These are phyloP conservation scores for Ceratina japonica DNA, from an alignment of 1,140 invertebrate genomes.

Conservation along the genomic window DNA sequence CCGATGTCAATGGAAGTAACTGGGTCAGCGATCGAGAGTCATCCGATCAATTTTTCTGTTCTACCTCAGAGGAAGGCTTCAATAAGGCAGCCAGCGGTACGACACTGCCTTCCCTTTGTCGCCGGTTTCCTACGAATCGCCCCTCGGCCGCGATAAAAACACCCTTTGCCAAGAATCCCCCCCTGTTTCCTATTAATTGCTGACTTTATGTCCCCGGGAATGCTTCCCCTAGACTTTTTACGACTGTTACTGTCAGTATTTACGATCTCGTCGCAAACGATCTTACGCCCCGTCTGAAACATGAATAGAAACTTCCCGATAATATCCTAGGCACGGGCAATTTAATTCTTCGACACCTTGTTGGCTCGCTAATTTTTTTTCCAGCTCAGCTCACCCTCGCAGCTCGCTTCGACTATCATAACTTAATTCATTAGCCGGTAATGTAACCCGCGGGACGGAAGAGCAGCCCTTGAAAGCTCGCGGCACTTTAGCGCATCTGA, in stretches of 20 bases:
- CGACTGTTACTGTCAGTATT: too few relatives aligned
- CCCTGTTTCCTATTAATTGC: slow-evolving; percentile 16
- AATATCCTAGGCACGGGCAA: background rate
- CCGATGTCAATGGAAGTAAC: background rate
- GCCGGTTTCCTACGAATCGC: background rate
- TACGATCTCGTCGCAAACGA: background rate
- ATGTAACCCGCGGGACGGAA: background rate
- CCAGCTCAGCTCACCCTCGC: background rate
- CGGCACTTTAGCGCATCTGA: background rate
- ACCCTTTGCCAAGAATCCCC: background rate
- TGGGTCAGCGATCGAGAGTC: slow-evolving; percentile 4
- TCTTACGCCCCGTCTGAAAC: background rate
- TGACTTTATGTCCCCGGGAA: background rate
- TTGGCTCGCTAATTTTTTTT: background rate
- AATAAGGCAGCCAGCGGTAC: background rate
- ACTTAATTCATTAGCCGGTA: slow-evolving; percentile 22
- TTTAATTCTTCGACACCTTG: background rate
- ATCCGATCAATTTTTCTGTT: slow-evolving; percentile 13
- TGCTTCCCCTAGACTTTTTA: background rate
- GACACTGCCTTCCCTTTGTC: background rate
- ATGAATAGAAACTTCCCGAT: background rate
- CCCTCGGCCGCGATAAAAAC: background rate
- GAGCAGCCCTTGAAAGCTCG: background rate
- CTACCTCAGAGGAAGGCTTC: background rate
- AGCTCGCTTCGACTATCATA: background rate